Evolutionary conservation across 2,113 vertebrate species (phyloP).

Genomic region (Empidonax alnorum): DNA sequence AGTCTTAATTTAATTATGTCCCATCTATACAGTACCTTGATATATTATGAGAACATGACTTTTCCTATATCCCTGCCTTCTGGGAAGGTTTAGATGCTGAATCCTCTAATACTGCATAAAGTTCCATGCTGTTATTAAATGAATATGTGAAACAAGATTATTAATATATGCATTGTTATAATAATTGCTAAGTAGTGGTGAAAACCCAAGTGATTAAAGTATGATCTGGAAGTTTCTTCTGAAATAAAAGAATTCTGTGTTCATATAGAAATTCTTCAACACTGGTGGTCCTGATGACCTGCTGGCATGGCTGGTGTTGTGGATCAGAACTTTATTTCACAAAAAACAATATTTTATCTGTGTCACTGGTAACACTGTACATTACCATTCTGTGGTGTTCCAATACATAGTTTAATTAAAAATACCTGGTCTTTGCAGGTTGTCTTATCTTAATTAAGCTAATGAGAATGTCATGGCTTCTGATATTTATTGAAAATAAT

Average conservation of each 20-base stretch:
- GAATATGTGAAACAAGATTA: constrained; percentile 10
- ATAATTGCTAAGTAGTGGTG: constrained; percentile 6
- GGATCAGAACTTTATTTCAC: background rate
- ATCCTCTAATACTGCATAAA: constrained; percentile 1
- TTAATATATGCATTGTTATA: constrained; percentile 12
- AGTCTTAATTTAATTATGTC: constrained; percentile 60
- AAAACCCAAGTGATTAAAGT: background rate
- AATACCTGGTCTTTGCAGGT: background rate
- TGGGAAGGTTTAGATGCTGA: constrained; percentile 42
- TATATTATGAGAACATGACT: constrained; percentile 52
- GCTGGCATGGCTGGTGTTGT: background rate
- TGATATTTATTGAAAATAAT: background rate
- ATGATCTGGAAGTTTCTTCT: background rate
- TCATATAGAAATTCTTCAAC: background rate
- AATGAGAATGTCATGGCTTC: background rate
- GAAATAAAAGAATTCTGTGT: background rate
- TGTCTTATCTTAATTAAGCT: constrained; percentile 5
- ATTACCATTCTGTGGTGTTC: background rate
- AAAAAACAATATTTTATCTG: background rate
- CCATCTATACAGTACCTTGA: constrained; percentile 13
- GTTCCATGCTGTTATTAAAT: constrained; percentile 44
- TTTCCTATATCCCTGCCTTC: constrained; percentile 53
- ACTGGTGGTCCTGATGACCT: background rate
- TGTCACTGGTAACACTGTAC: background rate
- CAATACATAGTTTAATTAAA: background rate